These are phyloP conservation scores for Campylorhamphus procurvoides DNA, from an alignment of 2,113 vertebrate genomes.

Conservation along the genomic window DNA sequence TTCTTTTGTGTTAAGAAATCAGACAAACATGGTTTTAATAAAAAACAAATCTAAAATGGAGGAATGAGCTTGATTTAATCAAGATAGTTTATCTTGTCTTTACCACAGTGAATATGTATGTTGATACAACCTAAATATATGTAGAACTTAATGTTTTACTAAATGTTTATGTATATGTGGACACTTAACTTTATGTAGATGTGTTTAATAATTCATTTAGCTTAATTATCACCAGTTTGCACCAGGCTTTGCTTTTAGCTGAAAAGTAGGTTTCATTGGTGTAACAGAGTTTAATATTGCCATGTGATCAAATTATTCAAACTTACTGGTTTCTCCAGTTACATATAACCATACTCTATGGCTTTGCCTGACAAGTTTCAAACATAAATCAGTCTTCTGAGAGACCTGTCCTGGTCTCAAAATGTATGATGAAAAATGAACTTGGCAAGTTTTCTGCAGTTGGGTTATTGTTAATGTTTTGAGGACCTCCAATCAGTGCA, in stretches of 20 bases:
- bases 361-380: background rate
- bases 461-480: background rate
- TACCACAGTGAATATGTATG: background rate
- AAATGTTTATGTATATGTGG: background rate
- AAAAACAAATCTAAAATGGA: background rate
- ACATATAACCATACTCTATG: background rate
- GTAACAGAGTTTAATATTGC: background rate
- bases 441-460: background rate
- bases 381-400: background rate
- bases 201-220: background rate
- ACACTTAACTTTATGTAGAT: background rate
- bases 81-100: background rate
- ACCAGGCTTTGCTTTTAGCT: background rate
- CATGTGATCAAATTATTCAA: background rate
- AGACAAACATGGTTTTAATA: background rate
- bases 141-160: background rate
- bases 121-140: background rate
- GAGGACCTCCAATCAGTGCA: background rate
- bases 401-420: background rate
- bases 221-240: background rate
- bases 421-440: background rate
- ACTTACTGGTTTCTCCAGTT: background rate
- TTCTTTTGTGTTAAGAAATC: background rate
- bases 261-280: background rate
- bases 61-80: background rate